Evolutionary conservation across 1,140 invertebrate species (phyloP), one percentile per base, ranked within the genome.

Genomic region (Arion vulgaris): DNA sequence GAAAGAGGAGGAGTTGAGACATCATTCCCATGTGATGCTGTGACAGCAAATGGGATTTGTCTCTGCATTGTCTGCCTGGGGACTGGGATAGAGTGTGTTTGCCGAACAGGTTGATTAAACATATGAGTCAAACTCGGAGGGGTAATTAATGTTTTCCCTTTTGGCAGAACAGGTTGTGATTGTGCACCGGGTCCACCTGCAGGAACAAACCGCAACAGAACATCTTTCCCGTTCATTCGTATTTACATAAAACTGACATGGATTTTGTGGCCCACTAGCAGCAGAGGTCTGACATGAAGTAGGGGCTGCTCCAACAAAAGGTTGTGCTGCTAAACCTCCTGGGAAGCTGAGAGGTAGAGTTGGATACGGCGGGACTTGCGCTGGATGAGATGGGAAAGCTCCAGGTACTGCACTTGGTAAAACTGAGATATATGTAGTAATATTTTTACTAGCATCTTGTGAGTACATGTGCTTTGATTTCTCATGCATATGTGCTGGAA

Each of bases 211-310:
- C 62, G 76, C 76, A 78, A 11, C 2, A 69, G 39, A 39, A 80
- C 77, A 69, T 80, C 77, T 45, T 80, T 80, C 34, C 62, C 77
- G 69, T 80, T 62, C 77, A 80, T 53, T 32, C 69, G 68, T 36
- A 69, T 69, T 1, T 57, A 26, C n/a, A 39, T 34, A 80, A 38
- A 38, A 69, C 62, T 80, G 77, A 17, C 34, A 62, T 4, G 69
- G 69, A 36, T 71, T 15, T 41, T 41, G 62, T 45, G 32, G 34
- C 23, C 17, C 13, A 28, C 38, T 51, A 32, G n/a, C n/a, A n/a
- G n/a, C n/a, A n/a, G 39, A 11, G 38, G 41, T 15, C 49, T 38
- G 49, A 19, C 23, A 19, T 11, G 75, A 28, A 9, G 36, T 62
- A 15, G 75, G 49, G 9, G 69, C 69, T 36, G 19, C 7, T 41